Conservation (phyloP, 2,113 vertebrate species). For the Eurypyga helias region DNA sequence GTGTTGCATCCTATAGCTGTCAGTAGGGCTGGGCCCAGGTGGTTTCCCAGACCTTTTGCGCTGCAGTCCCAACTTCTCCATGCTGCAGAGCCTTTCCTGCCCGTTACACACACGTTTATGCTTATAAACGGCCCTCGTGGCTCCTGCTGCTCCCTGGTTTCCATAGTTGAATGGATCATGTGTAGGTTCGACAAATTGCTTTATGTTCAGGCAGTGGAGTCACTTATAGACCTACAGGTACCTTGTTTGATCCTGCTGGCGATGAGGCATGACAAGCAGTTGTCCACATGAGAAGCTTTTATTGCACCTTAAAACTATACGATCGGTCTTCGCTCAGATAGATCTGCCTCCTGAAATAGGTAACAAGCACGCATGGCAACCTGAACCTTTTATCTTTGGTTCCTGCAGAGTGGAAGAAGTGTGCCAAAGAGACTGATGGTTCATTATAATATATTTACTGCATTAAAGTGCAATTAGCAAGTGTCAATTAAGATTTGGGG, state of each 20-base stretch:
- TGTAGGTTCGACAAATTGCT: not conserved
- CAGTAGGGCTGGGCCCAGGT: not conserved
- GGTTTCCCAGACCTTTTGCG: not conserved
- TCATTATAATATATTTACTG: not conserved
- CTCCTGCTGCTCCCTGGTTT: not conserved
- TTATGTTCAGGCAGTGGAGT: not conserved
- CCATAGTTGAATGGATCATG: not conserved
- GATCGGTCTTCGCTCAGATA: slow-evolving; percentile 7
- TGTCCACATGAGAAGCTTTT: not conserved
- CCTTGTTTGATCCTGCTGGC: not conserved
- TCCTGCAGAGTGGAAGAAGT: not conserved
- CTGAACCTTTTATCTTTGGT: not conserved
- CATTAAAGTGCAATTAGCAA: slow-evolving; percentile 8
- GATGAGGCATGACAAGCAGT: not conserved
- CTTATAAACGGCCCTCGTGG: not conserved
- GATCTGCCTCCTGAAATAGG: not conserved
- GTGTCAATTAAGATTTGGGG: not conserved
- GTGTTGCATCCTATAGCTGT: not conserved
- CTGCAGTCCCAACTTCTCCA: not conserved
- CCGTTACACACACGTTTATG: accelerated
- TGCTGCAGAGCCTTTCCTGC: not conserved
- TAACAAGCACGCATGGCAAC: not conserved
- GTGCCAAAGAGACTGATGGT: not conserved
- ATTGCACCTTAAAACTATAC: not conserved
- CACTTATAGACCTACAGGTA: not conserved